Percentiles rank a stretch among this genome's conserved stretches.
These are phyloP conservation scores for Aulostomus chinensis DNA, from an alignment of 2,797 vertebrate genomes.

Conservation along the genomic window DNA sequence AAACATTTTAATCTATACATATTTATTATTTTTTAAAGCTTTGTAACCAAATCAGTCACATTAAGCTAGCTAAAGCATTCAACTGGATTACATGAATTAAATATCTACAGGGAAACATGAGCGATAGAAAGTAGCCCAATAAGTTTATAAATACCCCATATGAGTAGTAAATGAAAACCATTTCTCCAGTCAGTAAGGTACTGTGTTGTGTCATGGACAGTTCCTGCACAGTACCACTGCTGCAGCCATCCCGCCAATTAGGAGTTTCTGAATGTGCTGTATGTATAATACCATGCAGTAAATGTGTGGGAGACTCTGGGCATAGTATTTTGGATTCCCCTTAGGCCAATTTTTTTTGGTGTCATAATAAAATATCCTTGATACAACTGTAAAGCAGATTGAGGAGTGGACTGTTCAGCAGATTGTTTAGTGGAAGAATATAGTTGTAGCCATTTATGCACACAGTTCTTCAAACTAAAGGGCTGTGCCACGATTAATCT, in stretches of 20 bases:
- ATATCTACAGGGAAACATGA: slow-evolving; percentile 28
- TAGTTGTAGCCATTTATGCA: too few species aligned
- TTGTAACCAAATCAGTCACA: slow-evolving; percentile 24
- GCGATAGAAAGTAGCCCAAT: slow-evolving; percentile 17
- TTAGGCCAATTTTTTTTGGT: neutral
- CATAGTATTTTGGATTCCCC: neutral
- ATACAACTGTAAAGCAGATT: too few species aligned
- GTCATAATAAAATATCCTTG: neutral
- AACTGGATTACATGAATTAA: slow-evolving; percentile 34
- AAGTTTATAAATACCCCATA: slow-evolving; percentile 38
- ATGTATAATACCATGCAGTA: neutral
- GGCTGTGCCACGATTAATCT: too few species aligned
- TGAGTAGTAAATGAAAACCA: slow-evolving; percentile 48
- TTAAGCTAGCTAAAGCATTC: slow-evolving; percentile 15
- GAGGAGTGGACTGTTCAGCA: too few species aligned
- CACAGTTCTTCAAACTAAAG: too few species aligned
- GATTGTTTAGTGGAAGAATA: too few species aligned
- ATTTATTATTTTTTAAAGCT: slow-evolving; percentile 38
- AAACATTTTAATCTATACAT: slow-evolving; percentile 24
- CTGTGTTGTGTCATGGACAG: slow-evolving; percentile 64
- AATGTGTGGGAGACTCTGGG: neutral
- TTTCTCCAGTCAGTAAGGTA: slow-evolving; percentile 28
- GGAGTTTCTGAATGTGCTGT: slow-evolving; percentile 4
- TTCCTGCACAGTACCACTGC: slow-evolving; percentile 37
- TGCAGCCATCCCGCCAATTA: slow-evolving; percentile 42